Evolutionary conservation across 2,888 invertebrate species (phyloP), one percentile per base, ranked within the genome.

Genomic region (Strigamia transsilvanica): DNA sequence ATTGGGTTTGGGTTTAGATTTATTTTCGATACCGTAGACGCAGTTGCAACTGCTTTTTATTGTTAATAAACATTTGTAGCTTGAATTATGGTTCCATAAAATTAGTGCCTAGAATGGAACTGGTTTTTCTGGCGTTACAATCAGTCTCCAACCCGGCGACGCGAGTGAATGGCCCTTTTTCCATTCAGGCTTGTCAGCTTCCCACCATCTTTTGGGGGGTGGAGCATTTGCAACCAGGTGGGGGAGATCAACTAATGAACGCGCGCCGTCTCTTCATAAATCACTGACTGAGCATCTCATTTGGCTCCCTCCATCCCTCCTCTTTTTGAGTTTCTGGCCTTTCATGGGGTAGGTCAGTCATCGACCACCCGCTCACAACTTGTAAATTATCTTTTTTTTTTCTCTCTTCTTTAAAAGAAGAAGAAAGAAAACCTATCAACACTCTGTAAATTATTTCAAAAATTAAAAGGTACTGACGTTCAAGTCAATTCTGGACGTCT

Each of bases 161-260:
- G 61, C 61, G 61, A 66, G 61, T 66, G 61, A 66, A 66, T 66
- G 61, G 61, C 61, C 61, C 61, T 66, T 66, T 66, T 66, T 66
- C 61, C 61, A 66, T 66, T 66, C 61, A 66, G 21, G 21, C 61
- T 66, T 66, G 61, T 66, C 61, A 66, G 61, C 61, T 66, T 66
- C 61, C 61, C 61, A 66, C 61, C 61, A 66, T 66, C 61, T 23
- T 66, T 66, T 46, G 46, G 61, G 61, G 61, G 61, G 61, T 66
- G 61, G 61, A 66, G 61, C 61, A 18, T 66, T 66, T 66, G 61
- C 18, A 66, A 66, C 61, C 61, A 66, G 61, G 61, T 66, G 61
- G 61, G 61, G 61, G 61, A 66, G 61, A 66, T 66, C 61, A 66
- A 66, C 61, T 66, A 66, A 66, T 66, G 61, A 66, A 66, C 61